Conservation (phyloP, 1,140 invertebrate genomes). For the Drosophila seguyi region DNA sequence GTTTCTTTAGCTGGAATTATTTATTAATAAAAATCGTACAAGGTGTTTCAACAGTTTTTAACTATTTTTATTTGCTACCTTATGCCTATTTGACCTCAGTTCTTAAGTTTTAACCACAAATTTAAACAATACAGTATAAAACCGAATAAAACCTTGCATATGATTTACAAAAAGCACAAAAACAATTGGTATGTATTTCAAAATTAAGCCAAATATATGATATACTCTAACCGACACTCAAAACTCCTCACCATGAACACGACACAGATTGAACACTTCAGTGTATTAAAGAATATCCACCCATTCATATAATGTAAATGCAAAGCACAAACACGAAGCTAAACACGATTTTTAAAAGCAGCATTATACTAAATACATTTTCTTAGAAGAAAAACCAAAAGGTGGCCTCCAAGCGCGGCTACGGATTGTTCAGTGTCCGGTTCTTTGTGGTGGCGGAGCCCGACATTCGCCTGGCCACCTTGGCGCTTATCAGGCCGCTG, state of each 20-base stretch:
- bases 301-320: slow-evolving; percentile 26
- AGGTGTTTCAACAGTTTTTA: slow-evolving; percentile 3
- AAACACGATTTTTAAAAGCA: slow-evolving; percentile 44
- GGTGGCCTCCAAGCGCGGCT: slow-evolving; percentile 63
- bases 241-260: slow-evolving; percentile 2
- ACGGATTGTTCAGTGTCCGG: slow-evolving; percentile 80
- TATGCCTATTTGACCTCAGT: slow-evolving; percentile 23
- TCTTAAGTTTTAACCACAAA: slow-evolving; percentile 26
- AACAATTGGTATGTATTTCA: slow-evolving; percentile 84
- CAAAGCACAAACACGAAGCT: slow-evolving; percentile 4
- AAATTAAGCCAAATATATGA: slow-evolving; percentile 71
- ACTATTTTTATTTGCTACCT: slow-evolving; percentile 45
- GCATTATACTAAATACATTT: slow-evolving; percentile 63
- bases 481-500: slow-evolving; percentile 81
- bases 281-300: slow-evolving; percentile 22
- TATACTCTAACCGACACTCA: slow-evolving; percentile 25
- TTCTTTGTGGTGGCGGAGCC: slow-evolving; percentile 84
- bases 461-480: slow-evolving; percentile 78
- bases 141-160: slow-evolving; percentile 40
- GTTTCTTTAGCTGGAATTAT: background rate
- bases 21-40: background rate
- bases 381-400: slow-evolving; percentile 80
- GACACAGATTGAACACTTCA: slow-evolving; percentile 17
- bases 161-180: slow-evolving; percentile 74
- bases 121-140: slow-evolving; percentile 22